phyloP scores from a whole-genome alignment of 2,797 vertebrate species.

The Microctenopoma steveboyesi region DNA sequence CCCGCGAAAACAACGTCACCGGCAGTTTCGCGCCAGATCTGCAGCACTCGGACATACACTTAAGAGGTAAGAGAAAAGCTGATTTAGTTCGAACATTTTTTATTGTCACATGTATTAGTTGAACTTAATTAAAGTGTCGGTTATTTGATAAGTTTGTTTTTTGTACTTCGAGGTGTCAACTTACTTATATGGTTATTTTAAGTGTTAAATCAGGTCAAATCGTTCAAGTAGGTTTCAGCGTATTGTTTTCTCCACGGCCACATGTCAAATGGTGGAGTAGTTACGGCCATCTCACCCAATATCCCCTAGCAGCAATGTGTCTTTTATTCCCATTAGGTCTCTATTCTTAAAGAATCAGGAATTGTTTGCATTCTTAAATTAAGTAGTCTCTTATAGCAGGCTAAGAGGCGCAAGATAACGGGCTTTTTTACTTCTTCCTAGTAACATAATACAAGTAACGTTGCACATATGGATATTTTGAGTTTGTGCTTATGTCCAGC shows the following conservation, averaged over 20 bases:
- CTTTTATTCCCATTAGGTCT: too few species aligned
- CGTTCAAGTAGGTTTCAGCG: background rate
- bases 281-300: background rate
- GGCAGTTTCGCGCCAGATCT: slow-evolving; percentile 81
- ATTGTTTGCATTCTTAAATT: too few species aligned
- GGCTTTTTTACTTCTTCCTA: too few species aligned
- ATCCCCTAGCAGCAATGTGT: too few species aligned
- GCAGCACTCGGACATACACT: slow-evolving; percentile 7
- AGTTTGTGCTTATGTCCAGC: too few species aligned
- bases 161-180: background rate
- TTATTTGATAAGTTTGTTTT: rapidly evolving
- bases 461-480: background rate
- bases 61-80: slow-evolving; percentile 55
- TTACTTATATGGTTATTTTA: rapidly evolving
- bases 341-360: too few species aligned
- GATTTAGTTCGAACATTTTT: rapidly evolving
- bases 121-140: rapidly evolving
- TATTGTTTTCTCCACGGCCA: slow-evolving; percentile 68
- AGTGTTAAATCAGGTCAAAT: background rate
- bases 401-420: background rate
- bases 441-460: background rate
- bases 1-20: slow-evolving; percentile 84
- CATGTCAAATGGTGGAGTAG: slow-evolving; percentile 61
- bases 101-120: rapidly evolving
- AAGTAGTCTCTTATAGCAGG: too few species aligned